Evolutionary conservation across 2,888 invertebrate genomes (phyloP).

Genomic region (Ennomos quercinarius): DNA sequence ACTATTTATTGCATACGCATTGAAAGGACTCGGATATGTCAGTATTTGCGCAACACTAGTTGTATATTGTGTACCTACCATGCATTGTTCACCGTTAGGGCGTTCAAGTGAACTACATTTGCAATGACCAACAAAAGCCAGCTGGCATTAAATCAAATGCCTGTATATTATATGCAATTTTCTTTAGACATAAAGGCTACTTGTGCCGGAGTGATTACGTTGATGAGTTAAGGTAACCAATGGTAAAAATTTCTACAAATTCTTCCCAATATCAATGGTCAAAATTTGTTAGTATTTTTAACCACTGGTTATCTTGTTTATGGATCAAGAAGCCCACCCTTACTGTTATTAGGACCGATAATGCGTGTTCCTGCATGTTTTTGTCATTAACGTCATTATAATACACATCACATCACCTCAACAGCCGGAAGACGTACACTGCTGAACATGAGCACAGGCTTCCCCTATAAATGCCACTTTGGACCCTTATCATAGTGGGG

Average conservation of each 20-base stretch:
- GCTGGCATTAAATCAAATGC: slow-evolving; percentile 25
- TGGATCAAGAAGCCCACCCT: too few species aligned
- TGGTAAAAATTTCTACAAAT: too few species aligned
- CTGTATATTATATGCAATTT: slow-evolving; percentile 29
- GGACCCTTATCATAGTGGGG: too few species aligned
- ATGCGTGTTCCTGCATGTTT: slow-evolving; percentile 4
- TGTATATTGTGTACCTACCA: slow-evolving; percentile 2
- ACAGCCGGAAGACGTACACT: too few species aligned
- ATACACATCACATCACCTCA: too few species aligned
- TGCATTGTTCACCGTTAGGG: slow-evolving; percentile 23
- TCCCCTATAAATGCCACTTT: too few species aligned
- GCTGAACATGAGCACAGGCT: too few species aligned
- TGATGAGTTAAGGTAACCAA: too few species aligned
- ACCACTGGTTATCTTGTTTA: too few species aligned
- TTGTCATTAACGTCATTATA: slow-evolving; percentile 6
- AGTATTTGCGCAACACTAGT: slow-evolving; percentile 23
- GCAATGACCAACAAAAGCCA: slow-evolving; percentile 18
- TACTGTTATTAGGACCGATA: slow-evolving; percentile 11
- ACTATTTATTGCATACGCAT: slow-evolving; percentile 25
- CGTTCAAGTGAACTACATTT: slow-evolving; percentile 12
- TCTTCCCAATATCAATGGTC: too few species aligned
- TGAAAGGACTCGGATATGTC: slow-evolving; percentile 25
- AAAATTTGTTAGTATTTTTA: too few species aligned
- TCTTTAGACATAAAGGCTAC: slow-evolving; percentile 27
- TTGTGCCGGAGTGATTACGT: slow-evolving; percentile 25